These are phyloP conservation scores for Oceanodroma tethys DNA, from an alignment of 2,113 vertebrate species.

Conservation along the genomic window DNA sequence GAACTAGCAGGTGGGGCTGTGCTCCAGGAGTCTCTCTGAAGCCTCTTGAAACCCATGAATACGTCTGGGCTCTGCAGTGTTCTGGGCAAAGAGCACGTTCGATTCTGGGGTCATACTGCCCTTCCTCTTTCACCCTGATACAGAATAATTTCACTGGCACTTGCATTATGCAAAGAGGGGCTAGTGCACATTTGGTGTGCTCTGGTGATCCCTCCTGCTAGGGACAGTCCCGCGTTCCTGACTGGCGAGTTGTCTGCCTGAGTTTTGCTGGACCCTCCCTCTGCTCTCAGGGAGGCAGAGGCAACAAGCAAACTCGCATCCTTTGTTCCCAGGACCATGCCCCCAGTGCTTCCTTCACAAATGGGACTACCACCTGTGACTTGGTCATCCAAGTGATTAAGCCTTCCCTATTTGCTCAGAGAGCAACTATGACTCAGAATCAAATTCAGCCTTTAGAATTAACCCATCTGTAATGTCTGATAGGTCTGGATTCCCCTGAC, in stretches of 20 bases:
- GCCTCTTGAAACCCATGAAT: background rate
- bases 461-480: background rate
- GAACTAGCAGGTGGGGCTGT: background rate
- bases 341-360: background rate
- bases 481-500: background rate
- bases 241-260: fast-evolving
- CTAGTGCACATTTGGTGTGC: background rate
- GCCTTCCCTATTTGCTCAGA: background rate
- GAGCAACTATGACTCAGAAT: background rate
- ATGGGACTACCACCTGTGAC: background rate
- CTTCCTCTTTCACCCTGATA: background rate
- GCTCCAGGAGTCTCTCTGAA: background rate
- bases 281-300: background rate
- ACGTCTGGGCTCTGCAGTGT: background rate
- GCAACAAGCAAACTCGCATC: background rate
- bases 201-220: background rate
- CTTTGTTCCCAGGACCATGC: background rate
- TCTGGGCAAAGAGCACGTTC: background rate
- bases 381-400: background rate
- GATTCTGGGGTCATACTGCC: background rate
- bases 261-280: background rate
- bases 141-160: background rate
- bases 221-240: background rate
- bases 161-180: background rate
- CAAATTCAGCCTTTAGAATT: constrained; percentile 1